These are phyloP conservation scores for Ictalurus punctatus DNA, from an alignment of 2,113 vertebrate species.

Conservation along the genomic window DNA sequence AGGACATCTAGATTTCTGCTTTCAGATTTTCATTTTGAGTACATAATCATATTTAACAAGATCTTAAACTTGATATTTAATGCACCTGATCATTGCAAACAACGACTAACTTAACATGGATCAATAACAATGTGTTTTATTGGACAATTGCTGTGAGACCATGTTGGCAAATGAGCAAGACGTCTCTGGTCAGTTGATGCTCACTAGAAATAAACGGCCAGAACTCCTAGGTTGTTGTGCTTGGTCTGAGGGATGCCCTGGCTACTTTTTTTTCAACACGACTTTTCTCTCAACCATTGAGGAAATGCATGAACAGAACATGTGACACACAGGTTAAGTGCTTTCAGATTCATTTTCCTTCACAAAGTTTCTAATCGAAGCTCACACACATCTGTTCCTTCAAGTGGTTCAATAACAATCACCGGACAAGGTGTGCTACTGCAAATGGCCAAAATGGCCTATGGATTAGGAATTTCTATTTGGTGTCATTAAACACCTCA, in stretches of 20 bases:
- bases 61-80: background rate
- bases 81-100: background rate
- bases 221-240: background rate
- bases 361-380: background rate
- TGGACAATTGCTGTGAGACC: background rate
- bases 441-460: background rate
- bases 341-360: background rate
- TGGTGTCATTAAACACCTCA: background rate
- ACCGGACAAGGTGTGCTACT: conserved; percentile 1
- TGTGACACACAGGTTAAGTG: background rate
- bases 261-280: background rate
- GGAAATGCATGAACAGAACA: background rate
- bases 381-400: conserved; percentile 4
- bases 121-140: background rate
- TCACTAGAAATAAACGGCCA: background rate
- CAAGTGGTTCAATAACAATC: conserved; percentile 7
- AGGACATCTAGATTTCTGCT: background rate
- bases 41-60: background rate
- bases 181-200: background rate
- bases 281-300: background rate
- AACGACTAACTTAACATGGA: background rate
- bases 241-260: background rate
- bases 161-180: background rate
- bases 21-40: background rate
- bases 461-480: background rate